A percentile compares a stretch with the other conserved stretches of the same genome.
Evolutionary conservation across 2,888 invertebrate genomes (phyloP).

Genomic region (Artemia sp.): DNA sequence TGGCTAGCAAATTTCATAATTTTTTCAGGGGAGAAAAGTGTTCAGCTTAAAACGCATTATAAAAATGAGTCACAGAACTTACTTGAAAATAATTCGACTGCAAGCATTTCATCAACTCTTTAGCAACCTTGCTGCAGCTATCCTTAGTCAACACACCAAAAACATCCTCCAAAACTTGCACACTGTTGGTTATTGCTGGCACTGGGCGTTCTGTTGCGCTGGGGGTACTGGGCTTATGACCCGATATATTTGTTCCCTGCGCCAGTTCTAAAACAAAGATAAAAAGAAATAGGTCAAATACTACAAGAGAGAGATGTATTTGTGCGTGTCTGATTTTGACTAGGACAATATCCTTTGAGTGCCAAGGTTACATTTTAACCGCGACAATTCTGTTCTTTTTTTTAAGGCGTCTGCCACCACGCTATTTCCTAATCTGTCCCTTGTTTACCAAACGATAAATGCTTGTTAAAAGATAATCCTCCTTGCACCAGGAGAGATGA

Average conservation of each 20-base stretch:
- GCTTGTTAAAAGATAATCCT: no score
- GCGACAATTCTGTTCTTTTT: no score
- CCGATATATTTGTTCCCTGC: background rate
- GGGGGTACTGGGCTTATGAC: background rate
- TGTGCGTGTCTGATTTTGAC: background rate
- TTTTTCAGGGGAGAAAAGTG: no score
- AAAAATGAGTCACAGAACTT: background rate
- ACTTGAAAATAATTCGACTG: background rate
- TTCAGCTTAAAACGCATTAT: no score
- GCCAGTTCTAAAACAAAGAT: background rate
- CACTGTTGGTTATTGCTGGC: constrained; percentile 4
- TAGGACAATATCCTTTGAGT: no score
- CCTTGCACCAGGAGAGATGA: no score
- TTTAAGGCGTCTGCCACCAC: no score
- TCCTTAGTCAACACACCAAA: background rate
- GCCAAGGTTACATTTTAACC: no score
- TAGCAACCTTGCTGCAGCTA: background rate
- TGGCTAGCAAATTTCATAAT: no score
- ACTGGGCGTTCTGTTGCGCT: background rate
- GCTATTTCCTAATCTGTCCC: no score
- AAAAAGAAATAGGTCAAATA: background rate
- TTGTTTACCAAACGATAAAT: no score
- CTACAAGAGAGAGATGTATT: background rate
- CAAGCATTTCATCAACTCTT: background rate
- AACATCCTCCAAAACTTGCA: background rate